phyloP scores from a whole-genome alignment of 2,797 vertebrate genomes.

The Necrosyrtes monachus region DNA sequence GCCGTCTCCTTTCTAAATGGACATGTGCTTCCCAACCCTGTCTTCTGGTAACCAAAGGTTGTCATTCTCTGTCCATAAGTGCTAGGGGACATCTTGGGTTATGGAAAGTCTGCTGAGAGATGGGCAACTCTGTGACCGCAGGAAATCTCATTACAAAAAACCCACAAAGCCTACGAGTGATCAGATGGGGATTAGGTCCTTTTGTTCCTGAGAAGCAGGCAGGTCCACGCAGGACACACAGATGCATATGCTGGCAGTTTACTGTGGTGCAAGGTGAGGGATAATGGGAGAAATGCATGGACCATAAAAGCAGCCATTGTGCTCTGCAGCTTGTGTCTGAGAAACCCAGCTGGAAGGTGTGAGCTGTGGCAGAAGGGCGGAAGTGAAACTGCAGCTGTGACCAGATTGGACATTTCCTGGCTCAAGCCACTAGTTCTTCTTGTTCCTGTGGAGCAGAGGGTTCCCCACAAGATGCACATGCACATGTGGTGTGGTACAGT shows the following conservation, averaged over 20 bases:
- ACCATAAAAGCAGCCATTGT: background rate
- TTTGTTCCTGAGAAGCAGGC: background rate
- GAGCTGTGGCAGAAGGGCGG: background rate
- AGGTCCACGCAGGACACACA: background rate
- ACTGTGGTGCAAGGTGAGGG: background rate
- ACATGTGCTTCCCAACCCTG: fast-evolving
- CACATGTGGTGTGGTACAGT: background rate
- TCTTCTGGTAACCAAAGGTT: background rate
- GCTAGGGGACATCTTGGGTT: background rate
- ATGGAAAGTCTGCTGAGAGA: background rate
- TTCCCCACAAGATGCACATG: background rate
- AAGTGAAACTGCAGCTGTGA: background rate
- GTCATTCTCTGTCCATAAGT: background rate
- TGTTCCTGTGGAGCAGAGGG: background rate
- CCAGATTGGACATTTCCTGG: background rate
- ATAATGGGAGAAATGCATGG: background rate
- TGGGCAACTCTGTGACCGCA: background rate
- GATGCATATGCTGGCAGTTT: background rate
- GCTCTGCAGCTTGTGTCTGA: background rate
- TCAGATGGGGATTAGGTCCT: background rate
- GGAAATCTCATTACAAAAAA: background rate
- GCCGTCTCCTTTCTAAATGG: background rate
- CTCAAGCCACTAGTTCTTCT: background rate
- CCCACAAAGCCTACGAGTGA: background rate
- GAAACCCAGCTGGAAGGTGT: background rate